These are phyloP conservation scores for Tyto alba DNA, from an alignment of 2,113 vertebrate species.

Conservation along the genomic window DNA sequence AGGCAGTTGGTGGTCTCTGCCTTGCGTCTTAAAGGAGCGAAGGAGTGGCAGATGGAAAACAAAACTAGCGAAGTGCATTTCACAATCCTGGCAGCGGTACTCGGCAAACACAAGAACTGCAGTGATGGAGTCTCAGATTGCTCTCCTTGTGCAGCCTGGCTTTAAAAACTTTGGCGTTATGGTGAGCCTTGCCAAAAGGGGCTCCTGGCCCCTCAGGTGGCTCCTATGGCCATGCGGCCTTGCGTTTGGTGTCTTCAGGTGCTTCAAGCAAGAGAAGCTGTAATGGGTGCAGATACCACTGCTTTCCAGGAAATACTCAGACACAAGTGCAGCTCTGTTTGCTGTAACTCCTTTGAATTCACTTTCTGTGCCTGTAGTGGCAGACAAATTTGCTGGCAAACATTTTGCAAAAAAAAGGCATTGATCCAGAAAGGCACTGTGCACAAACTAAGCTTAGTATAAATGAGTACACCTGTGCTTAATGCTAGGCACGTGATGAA, in stretches of 20 bases:
- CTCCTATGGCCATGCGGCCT: not conserved
- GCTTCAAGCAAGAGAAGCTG: not conserved
- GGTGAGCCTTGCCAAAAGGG: not conserved
- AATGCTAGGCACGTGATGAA: constrained; percentile 20
- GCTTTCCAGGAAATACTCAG: constrained; percentile 43
- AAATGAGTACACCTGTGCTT: constrained; percentile 34
- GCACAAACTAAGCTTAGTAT: constrained; percentile 20
- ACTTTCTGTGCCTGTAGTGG: constrained; percentile 7
- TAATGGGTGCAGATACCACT: not conserved
- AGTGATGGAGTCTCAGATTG: not conserved
- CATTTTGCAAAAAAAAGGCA: not conserved
- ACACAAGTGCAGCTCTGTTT: constrained; percentile 24
- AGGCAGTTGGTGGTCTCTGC: not conserved
- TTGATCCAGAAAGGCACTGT: constrained; percentile 8
- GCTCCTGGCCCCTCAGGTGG: not conserved
- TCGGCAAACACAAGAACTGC: not conserved
- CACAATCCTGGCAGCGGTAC: not conserved
- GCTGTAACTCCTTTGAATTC: constrained; percentile 11
- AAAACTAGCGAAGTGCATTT: not conserved
- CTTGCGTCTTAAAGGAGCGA: not conserved
- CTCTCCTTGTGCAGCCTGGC: not conserved
- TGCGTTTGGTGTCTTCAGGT: not conserved
- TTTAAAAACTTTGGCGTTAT: not conserved
- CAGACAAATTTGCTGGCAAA: constrained; percentile 42
- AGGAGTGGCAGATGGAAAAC: not conserved